phyloP scores from a whole-genome alignment of 2,888 invertebrate genomes.

The Alloplasta piceator region DNA sequence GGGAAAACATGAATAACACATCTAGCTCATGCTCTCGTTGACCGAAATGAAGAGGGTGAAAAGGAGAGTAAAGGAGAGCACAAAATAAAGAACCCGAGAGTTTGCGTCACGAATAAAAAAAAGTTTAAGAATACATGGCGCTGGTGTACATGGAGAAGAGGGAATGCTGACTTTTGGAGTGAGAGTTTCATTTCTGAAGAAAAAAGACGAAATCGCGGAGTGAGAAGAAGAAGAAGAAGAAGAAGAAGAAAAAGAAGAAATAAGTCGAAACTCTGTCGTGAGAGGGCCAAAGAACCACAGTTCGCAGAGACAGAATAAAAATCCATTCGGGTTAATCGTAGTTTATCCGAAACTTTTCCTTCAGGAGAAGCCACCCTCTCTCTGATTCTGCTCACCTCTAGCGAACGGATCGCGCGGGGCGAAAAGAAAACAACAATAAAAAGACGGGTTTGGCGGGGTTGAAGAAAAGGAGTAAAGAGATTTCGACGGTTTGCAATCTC shows the following conservation, averaged over 20 bases:
- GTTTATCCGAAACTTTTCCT: conserved; percentile 65
- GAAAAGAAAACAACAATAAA: conserved; percentile 35
- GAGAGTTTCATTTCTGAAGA: not conserved
- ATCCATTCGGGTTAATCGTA: conserved; percentile 73
- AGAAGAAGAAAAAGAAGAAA: conserved; percentile 29
- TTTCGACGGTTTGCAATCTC: conserved; percentile 8
- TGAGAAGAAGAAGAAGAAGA: conserved; percentile 12
- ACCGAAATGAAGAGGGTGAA: conserved; percentile 1
- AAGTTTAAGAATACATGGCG: conserved; percentile 29
- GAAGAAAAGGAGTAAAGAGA: conserved; percentile 17
- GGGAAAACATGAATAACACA: not conserved
- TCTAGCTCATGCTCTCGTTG: not conserved
- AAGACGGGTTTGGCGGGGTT: conserved; percentile 13
- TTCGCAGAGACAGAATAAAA: conserved; percentile 61
- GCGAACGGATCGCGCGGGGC: not conserved
- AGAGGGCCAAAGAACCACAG: conserved; percentile 46
- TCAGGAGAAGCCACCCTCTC: not conserved
- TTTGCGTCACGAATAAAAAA: conserved; percentile 1
- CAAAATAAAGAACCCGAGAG: conserved; percentile 26
- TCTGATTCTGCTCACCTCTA: conserved; percentile 11
- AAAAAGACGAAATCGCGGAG: conserved; percentile 24
- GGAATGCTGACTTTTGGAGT: conserved; percentile 26
- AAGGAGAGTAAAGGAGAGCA: not conserved
- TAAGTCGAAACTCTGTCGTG: conserved; percentile 46
- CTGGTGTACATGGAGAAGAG: conserved; percentile 20